Conservation (phyloP, 2,113 vertebrate genomes). For the Caloenas nicobarica region DNA sequence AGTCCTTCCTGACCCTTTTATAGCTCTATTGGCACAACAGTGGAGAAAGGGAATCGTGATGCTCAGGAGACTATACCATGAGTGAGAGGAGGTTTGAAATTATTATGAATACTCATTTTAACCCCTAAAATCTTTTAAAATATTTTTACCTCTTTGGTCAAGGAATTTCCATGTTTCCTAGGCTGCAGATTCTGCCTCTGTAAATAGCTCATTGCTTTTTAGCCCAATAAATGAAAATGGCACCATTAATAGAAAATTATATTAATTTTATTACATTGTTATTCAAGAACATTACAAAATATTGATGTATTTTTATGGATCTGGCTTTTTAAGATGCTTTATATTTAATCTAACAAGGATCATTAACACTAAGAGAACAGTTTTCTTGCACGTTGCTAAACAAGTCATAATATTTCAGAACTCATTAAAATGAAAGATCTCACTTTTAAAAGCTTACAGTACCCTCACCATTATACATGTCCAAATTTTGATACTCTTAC, state of each 20-base stretch:
- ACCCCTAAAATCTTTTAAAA: background rate
- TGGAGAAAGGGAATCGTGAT: background rate
- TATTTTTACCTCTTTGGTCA: background rate
- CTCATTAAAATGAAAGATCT: background rate
- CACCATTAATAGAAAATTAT: background rate
- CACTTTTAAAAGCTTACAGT: background rate
- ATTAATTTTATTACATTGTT: slow-evolving; percentile 42
- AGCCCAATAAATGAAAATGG: background rate
- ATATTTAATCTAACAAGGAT: slow-evolving; percentile 13
- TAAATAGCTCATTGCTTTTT: slow-evolving; percentile 1
- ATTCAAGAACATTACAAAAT: slow-evolving; percentile 26
- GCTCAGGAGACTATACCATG: background rate
- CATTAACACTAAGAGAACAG: background rate
- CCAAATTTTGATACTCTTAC: background rate
- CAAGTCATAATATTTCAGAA: background rate
- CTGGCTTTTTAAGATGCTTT: background rate
- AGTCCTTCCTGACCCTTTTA: background rate
- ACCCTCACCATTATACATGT: background rate
- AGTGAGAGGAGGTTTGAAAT: background rate
- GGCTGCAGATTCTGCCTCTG: background rate
- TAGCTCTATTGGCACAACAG: background rate
- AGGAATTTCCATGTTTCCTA: background rate
- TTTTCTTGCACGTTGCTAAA: background rate
- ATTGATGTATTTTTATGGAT: background rate
- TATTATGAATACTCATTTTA: background rate